Evolutionary conservation across 1,140 invertebrate species (phyloP), one percentile per base, ranked within the genome.

Genomic region (Carposina sasakii): DNA sequence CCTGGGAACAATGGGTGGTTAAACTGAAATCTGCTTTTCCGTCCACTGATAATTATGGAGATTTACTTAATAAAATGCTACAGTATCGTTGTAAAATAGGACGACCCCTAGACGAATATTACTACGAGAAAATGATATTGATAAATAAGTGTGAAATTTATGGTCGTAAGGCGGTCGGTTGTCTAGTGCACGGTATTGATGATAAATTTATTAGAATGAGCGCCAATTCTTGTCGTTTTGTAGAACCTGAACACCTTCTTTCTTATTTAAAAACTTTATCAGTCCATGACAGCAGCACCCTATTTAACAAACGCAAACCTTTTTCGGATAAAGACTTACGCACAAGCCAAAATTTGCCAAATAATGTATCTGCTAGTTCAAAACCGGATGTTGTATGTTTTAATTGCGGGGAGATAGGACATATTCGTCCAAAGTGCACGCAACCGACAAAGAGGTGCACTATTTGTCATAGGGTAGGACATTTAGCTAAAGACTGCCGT

Each of bases 91-190:
- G 39, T 41, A 41, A n/a, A n/a, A 12, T 41, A 3, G 22, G 22
- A 5, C 39, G 24, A 21, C 22, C 39, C 1, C 24, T 41, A 15
- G 21, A 41, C 4, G 6, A 12, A 1, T 41, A 41, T 41, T 41
- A 41, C 24, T 41, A 41, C 24, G 39, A 41, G 0, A 41, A 41
- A 41, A 41, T 41, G 39, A 21, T n/a, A 22, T 15, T 41, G 13
- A 21, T 41, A 16, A 37, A 37, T 37, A 37, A 37, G 9, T 37
- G 36, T 20, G 36, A 37, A 6, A 20, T 37, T 17, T 17, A 15
- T 1, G 36, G 30, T 16, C 30, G 10, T 8, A 33, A 33, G 12
- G 30, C 30, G 4, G 30, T 37, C 9, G 36, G 36, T 12, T 37
- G 36, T 12, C 6, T 37, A 2, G 12, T 37, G 4, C 36, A 37